Conservation (phyloP, 2,888 invertebrate species). For the Phymatocera aterrima region DNA sequence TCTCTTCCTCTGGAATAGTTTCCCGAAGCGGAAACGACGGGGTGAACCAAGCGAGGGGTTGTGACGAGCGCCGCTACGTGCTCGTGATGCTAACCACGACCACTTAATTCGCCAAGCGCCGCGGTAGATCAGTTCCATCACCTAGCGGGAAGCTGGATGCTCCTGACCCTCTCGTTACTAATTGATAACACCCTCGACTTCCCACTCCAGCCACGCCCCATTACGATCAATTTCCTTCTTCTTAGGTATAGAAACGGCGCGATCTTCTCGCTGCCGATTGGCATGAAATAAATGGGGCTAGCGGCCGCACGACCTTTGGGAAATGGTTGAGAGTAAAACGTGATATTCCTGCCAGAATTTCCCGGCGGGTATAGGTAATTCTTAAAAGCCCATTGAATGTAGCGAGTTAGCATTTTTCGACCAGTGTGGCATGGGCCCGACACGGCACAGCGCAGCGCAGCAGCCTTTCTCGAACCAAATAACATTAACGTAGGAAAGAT, state of each 20-base stretch:
- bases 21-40: conserved; percentile 4
- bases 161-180: conserved; percentile 44
- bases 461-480: conserved; percentile 19
- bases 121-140: conserved; percentile 58
- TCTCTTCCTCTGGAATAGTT: background rate
- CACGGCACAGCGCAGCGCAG: background rate
- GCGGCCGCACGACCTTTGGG: conserved; percentile 21
- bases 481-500: conserved; percentile 39
- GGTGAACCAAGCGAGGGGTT: conserved; percentile 50
- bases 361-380: conserved; percentile 15
- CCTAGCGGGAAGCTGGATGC: conserved; percentile 31
- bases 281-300: conserved; percentile 12
- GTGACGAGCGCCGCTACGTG: conserved; percentile 66
- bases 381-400: conserved; percentile 8
- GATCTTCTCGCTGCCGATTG: conserved; percentile 12
- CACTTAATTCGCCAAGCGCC: conserved; percentile 65
- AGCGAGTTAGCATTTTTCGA: conserved; percentile 23
- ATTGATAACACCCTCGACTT: conserved; percentile 52
- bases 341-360: conserved; percentile 27
- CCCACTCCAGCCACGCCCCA: conserved; percentile 26
- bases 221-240: conserved; percentile 40
- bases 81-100: conserved; percentile 64
- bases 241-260: background rate
- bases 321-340: conserved; percentile 5
- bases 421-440: background rate